A percentile compares a stretch with the other conserved stretches of the same genome.
Conservation (phyloP, 2,797 vertebrate species). For the Microctenopoma stevenorrisi region DNA sequence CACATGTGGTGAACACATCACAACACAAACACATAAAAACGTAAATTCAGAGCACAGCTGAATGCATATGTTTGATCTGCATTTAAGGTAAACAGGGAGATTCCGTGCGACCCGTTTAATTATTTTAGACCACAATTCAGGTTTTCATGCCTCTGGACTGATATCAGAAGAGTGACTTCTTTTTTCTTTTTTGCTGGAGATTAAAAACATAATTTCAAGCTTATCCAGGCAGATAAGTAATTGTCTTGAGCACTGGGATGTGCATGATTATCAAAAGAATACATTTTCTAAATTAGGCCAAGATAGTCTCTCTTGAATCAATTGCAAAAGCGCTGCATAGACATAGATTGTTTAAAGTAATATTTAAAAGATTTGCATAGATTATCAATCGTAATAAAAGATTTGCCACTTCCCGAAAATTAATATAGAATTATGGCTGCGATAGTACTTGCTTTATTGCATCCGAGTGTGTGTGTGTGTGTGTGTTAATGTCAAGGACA, state of each 20-base stretch:
- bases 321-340: constrained; percentile 73
- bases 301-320: constrained; percentile 69
- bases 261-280: constrained; percentile 78
- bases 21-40: constrained; percentile 49
- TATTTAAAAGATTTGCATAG: constrained; percentile 83
- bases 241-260: constrained; percentile 77
- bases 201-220: constrained; percentile 81
- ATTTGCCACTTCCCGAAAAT: constrained; percentile 78
- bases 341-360: constrained; percentile 74
- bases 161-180: constrained; percentile 63
- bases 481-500: constrained; percentile 64
- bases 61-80: constrained; percentile 49
- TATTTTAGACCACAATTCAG: constrained; percentile 59
- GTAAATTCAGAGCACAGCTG: background rate
- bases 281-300: constrained; percentile 80
- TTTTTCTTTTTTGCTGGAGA: constrained; percentile 60
- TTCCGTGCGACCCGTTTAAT: constrained; percentile 65
- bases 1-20: constrained; percentile 70
- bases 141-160: constrained; percentile 62
- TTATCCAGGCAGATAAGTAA: constrained; percentile 80
- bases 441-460: constrained; percentile 74
- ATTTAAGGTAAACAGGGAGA: constrained; percentile 37
- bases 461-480: constrained; percentile 36
- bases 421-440: constrained; percentile 75
- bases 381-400: constrained; percentile 74